Percentiles rank a stretch among this genome's conserved stretches.
Evolutionary conservation across 2,797 vertebrate genomes (phyloP).

Genomic region (Bovichtus diacanthus): DNA sequence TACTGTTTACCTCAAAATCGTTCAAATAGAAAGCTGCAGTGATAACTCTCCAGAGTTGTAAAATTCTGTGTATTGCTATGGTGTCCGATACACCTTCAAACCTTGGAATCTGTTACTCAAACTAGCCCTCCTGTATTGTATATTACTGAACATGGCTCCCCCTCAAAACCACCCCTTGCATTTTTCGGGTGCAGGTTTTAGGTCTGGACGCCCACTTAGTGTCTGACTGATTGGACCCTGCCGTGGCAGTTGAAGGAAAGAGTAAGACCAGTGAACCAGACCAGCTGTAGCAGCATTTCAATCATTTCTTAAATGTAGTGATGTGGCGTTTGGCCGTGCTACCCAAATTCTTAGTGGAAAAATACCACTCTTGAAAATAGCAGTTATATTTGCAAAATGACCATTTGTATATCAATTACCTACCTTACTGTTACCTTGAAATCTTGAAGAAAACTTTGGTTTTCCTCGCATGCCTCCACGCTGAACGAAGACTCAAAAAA

Average conservation of each 20-base stretch:
- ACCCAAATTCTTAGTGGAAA: neutral
- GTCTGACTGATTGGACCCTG: no score
- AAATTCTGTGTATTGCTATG: conserved; percentile 4
- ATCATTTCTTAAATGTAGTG: no score
- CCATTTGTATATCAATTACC: no score
- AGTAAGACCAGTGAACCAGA: neutral
- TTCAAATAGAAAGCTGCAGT: neutral
- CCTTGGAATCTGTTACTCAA: neutral
- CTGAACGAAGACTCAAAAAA: no score
- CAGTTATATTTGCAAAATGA: neutral
- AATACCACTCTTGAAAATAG: neutral
- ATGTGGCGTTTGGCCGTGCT: neutral
- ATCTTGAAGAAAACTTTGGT: no score
- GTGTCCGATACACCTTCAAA: conserved; percentile 12
- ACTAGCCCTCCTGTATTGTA: neutral
- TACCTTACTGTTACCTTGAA: no score
- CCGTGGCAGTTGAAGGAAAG: neutral
- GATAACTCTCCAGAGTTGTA: conserved; percentile 10
- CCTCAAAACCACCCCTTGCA: neutral
- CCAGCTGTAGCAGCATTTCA: neutral
- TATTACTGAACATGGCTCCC: neutral
- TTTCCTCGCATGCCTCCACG: no score
- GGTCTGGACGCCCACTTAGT: no score
- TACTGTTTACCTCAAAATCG: neutral
- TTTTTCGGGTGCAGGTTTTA: neutral